Evolutionary conservation across 1,140 invertebrate genomes (phyloP).

Genomic region (Hypothenemus hampei): DNA sequence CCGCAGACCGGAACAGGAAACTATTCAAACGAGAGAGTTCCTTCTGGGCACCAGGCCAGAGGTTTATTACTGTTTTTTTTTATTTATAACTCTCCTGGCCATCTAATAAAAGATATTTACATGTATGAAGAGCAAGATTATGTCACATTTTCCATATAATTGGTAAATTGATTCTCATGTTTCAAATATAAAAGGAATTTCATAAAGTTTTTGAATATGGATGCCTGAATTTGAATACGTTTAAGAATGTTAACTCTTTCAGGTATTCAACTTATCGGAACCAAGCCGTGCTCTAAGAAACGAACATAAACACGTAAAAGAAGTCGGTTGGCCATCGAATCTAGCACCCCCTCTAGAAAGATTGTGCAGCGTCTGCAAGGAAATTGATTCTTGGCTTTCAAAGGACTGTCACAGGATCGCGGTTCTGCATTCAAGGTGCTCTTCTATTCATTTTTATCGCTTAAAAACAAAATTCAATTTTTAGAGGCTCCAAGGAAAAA

Average conservation of each 20-base stretch:
- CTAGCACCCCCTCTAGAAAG: constrained; percentile 84
- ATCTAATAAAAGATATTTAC: too few relatives aligned
- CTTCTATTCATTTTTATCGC: not conserved
- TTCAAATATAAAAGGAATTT: not conserved
- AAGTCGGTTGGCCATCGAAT: constrained; percentile 80
- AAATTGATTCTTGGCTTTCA: constrained; percentile 86
- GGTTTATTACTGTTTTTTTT: not conserved
- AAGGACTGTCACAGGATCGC: constrained; percentile 75
- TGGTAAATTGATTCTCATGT: not conserved
- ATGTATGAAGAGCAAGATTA: not conserved
- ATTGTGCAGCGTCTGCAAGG: constrained; percentile 86
- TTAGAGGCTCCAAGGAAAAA: constrained; percentile 67
- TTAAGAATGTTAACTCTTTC: constrained; percentile 42
- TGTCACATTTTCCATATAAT: not conserved
- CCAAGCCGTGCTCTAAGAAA: constrained; percentile 51
- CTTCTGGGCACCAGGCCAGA: not conserved
- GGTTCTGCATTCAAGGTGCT: constrained; percentile 80
- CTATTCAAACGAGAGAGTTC: constrained; percentile 1
- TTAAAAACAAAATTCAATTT: constrained; percentile 8
- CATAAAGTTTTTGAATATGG: too few relatives aligned
- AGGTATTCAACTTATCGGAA: constrained; percentile 85
- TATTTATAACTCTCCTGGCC: too few relatives aligned
- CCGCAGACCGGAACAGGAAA: constrained; percentile 9
- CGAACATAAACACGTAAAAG: constrained; percentile 62
- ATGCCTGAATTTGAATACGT: too few relatives aligned